Evolutionary conservation across 2,113 vertebrate genomes (phyloP).

Genomic region (Smithornis capensis): DNA sequence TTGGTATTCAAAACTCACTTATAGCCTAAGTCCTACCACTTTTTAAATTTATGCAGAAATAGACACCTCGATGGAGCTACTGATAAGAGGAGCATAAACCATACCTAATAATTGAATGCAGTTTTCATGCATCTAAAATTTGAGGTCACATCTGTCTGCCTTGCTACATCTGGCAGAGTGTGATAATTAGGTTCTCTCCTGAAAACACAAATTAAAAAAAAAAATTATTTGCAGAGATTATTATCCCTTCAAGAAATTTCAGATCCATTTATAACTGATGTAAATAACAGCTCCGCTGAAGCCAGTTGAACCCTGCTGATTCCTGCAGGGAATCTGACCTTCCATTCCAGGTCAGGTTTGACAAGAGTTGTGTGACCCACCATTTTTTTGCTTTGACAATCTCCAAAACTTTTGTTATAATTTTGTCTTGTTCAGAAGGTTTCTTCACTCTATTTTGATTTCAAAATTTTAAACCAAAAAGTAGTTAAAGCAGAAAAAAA

Average conservation of each 20-base stretch:
- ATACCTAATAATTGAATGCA: background rate
- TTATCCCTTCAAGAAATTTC: background rate
- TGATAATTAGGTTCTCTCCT: conserved; percentile 16
- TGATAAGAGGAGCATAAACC: conserved; percentile 6
- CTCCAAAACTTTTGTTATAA: background rate
- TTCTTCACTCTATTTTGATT: background rate
- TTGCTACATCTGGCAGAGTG: conserved; percentile 15
- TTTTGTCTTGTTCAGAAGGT: background rate
- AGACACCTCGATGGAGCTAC: background rate
- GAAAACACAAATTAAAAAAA: background rate
- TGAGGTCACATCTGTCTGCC: conserved; percentile 6
- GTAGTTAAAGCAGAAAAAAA: background rate
- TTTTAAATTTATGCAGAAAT: background rate
- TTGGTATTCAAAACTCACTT: background rate
- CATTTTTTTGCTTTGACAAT: background rate
- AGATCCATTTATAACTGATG: background rate
- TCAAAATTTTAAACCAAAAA: background rate
- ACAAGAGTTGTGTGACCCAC: background rate
- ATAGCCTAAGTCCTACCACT: background rate
- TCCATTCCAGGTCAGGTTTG: background rate
- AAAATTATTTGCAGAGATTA: background rate
- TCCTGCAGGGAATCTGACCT: background rate
- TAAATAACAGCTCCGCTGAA: background rate
- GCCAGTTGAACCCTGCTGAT: background rate
- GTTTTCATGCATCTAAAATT: background rate